Percentiles rank a stretch among this genome's conserved stretches.
Evolutionary conservation across 2,113 vertebrate species (phyloP).

Genomic region (Eretmodus cyanostictus): DNA sequence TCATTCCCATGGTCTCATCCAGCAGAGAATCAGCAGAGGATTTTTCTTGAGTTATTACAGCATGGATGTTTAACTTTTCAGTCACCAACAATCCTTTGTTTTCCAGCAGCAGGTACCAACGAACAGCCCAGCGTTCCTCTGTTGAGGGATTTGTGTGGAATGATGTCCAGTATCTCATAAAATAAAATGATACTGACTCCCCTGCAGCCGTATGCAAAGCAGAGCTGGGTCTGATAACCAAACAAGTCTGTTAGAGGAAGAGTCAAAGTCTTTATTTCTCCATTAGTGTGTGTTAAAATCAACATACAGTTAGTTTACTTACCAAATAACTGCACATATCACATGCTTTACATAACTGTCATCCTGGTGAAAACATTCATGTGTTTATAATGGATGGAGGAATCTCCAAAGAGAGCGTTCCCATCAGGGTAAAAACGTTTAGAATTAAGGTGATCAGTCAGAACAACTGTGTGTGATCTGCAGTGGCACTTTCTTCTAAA

Average conservation of each 20-base stretch:
- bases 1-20: not conserved
- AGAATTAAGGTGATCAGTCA: not conserved
- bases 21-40: not conserved
- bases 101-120: not conserved
- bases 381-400: not conserved
- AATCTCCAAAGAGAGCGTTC: not conserved
- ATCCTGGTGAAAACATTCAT: not conserved
- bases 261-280: not conserved
- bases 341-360: not conserved
- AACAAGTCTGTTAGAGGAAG: not conserved
- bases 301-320: too few relatives aligned
- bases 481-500: not conserved
- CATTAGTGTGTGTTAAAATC: not conserved
- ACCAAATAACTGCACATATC: not conserved
- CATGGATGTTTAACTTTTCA: not conserved
- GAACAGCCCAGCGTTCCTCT: not conserved
- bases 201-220: slow-evolving; percentile 5
- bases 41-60: not conserved
- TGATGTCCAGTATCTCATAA: not conserved
- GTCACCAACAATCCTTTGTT: not conserved
- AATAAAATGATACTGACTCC: not conserved
- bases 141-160: not conserved
- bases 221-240: not conserved
- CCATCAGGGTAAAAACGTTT: not conserved
- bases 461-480: not conserved